Base-by-base conservation (phyloP, 2,888 invertebrate genomes). In the Torymus aiolomorphi region DNA sequence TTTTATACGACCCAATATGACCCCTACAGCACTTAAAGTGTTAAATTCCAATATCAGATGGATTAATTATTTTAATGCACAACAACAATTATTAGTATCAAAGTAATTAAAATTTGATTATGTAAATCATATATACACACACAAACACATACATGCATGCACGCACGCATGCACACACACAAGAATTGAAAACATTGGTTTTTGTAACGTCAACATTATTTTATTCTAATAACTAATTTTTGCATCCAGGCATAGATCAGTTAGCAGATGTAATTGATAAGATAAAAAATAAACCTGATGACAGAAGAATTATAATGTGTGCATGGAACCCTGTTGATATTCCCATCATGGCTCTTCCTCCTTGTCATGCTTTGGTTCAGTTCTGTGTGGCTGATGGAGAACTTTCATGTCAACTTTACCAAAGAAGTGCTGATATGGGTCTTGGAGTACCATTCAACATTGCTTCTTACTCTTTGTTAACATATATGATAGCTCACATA, bases 381-480 rank as follows among this genome's bases (percentile, higher is more conserved):
- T 99, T 99, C 91, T 97, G 96, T 91, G 98, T 99, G 0, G 93
- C 94, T 0, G 91, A 93, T 84, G 94, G 94, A 1, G 96, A 96
- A 89, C 91, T 99, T 0, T 97, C 97, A 0, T 98, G 98, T 87
- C 95, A 97, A 85, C 90, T 99, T 83, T 98, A 98, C 89, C 99
- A 99, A 91, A 93, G 99, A 83, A 98, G 98, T 85, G 99, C 97
- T 10, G 99, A 99, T 89, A 97, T 99, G 95, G 98, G 98, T 2
- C 92, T 99, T 1, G 99, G 99, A n/a, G 98, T 98, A 0, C 98
- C 98, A 13, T 99, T 99, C 90, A 99, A 99, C 91, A 97, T 99
- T 85, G 98, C 99, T 69, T 98, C 98, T 85, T 99, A 99, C 91
- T 94, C 98, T 1, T 90, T 99, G 49, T 92, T 99, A 2, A 98